Evolutionary conservation across 2,797 vertebrate genomes (phyloP).

Genomic region (Propithecus perrieri): DNA sequence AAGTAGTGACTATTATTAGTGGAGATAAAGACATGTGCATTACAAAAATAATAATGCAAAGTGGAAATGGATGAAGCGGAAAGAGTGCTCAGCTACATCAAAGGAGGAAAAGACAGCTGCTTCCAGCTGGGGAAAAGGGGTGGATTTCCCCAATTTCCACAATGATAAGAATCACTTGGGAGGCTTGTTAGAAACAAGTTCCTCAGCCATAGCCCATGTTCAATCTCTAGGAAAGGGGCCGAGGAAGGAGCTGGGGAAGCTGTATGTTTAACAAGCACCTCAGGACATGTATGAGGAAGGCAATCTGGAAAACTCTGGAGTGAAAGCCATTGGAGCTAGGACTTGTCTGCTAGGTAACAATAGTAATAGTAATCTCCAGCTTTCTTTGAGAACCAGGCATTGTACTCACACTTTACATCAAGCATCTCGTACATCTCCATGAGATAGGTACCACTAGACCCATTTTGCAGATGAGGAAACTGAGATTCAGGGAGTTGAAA

Average conservation of each 20-base stretch:
- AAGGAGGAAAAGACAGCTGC: neutral
- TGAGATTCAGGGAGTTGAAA: neutral
- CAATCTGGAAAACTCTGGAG: neutral
- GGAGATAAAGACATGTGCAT: neutral
- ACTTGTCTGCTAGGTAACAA: neutral
- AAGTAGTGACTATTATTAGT: slow-evolving; percentile 24
- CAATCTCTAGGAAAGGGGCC: neutral
- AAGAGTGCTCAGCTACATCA: neutral
- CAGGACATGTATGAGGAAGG: neutral
- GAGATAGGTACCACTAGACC: neutral
- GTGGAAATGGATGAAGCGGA: neutral
- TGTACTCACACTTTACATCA: neutral
- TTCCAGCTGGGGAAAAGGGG: neutral
- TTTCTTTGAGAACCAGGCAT: neutral
- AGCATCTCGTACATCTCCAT: neutral
- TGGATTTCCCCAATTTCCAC: neutral
- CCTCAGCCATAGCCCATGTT: neutral
- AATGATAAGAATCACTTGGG: neutral
- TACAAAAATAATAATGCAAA: slow-evolving; percentile 42
- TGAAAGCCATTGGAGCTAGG: neutral
- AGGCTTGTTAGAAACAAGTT: neutral
- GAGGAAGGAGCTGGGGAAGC: neutral
- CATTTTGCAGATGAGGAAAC: neutral
- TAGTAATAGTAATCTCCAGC: neutral
- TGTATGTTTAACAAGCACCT: neutral